Evolutionary conservation across 2,888 invertebrate genomes (phyloP).

Genomic region (Cantharis lateralis): DNA sequence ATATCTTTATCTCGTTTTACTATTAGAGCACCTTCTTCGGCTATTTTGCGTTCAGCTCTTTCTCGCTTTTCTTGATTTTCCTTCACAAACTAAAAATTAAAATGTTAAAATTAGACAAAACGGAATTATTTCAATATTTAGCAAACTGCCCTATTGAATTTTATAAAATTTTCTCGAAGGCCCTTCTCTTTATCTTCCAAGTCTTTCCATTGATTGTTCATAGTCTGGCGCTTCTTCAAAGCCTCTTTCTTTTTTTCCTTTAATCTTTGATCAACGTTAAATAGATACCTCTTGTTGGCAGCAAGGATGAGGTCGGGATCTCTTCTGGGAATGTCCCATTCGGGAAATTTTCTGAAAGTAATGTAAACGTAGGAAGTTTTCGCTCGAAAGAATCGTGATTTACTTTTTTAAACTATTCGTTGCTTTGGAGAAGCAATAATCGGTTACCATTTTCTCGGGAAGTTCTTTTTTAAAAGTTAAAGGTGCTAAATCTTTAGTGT

Average conservation of each 20-base stretch:
- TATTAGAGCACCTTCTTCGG: slow-evolving; percentile 60
- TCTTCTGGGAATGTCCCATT: slow-evolving; percentile 65
- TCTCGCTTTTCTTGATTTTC: slow-evolving; percentile 70
- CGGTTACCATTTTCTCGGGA: neutral
- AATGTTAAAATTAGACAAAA: too few relatives aligned
- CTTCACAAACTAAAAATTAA: slow-evolving; percentile 59
- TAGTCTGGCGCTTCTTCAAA: slow-evolving; percentile 51
- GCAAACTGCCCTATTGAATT: slow-evolving; percentile 61
- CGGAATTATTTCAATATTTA: neutral
- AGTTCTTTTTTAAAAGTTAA: neutral
- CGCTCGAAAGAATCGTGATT: neutral
- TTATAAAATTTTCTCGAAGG: slow-evolving; percentile 64
- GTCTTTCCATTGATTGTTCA: slow-evolving; percentile 63
- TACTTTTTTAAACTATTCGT: neutral
- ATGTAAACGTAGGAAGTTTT: neutral
- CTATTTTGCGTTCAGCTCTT: slow-evolving; percentile 64
- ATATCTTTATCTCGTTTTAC: slow-evolving; percentile 59
- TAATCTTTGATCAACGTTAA: slow-evolving; percentile 59
- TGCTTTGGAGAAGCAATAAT: neutral
- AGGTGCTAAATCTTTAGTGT: slow-evolving; percentile 1
- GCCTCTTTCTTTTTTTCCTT: slow-evolving; percentile 57
- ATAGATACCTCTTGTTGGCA: slow-evolving; percentile 60
- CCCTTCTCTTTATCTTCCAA: slow-evolving; percentile 59
- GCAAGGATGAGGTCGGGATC: slow-evolving; percentile 63
- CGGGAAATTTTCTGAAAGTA: slow-evolving; percentile 61